Conservation (phyloP, 2,797 vertebrate species). For the Spinus olivaceus region DNA sequence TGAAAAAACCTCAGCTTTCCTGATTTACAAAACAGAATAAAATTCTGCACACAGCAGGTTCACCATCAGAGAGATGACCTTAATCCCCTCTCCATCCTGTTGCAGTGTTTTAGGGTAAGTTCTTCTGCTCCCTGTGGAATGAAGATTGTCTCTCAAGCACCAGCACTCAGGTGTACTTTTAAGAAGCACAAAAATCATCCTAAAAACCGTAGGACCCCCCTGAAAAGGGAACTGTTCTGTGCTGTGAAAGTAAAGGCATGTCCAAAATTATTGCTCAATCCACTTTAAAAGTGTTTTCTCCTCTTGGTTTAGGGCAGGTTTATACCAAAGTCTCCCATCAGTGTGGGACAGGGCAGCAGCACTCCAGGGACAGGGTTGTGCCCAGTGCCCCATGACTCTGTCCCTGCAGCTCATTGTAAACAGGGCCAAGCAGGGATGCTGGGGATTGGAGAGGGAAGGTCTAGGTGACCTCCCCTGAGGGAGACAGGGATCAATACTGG, state of each 20-base stretch:
- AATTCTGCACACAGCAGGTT: not conserved
- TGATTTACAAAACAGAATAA: not conserved
- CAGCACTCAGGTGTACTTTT: not conserved
- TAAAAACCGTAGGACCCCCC: not conserved
- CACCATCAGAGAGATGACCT: not conserved
- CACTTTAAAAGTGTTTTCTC: not conserved
- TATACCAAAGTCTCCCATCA: not conserved
- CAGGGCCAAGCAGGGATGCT: not conserved
- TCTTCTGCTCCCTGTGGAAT: not conserved
- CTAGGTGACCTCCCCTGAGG: not conserved
- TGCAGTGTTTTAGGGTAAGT: not conserved
- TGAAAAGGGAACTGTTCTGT: not conserved
- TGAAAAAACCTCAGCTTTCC: not conserved
- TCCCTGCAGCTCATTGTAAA: not conserved
- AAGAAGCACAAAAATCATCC: not conserved
- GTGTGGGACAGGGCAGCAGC: not conserved
- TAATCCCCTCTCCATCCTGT: not conserved
- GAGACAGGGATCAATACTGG: not conserved
- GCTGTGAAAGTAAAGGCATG: not conserved
- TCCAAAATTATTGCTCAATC: not conserved
- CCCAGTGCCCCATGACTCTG: not conserved
- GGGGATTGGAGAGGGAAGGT: not conserved
- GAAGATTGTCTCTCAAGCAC: not conserved
- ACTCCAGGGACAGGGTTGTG: not conserved
- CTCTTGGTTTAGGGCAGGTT: not conserved